phyloP scores from a whole-genome alignment of 1,140 invertebrate genomes.

The Centruroides vittatus region DNA sequence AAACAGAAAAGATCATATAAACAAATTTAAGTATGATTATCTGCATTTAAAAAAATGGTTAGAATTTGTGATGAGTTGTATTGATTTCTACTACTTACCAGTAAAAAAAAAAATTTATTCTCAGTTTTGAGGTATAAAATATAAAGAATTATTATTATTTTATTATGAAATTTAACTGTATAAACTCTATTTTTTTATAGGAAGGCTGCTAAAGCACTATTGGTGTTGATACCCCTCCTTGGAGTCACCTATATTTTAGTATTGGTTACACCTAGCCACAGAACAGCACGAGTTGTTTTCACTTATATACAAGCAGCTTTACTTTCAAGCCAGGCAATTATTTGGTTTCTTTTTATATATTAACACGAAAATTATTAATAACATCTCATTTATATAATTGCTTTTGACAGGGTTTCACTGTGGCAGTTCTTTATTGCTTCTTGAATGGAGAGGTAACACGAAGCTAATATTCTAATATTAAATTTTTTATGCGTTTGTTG shows the following conservation, averaged over 20 bases:
- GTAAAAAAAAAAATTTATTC: no score
- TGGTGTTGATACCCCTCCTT: constrained; percentile 71
- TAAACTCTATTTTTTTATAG: constrained; percentile 23
- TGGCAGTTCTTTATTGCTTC: constrained; percentile 73
- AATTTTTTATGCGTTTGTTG: not conserved
- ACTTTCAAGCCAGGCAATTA: constrained; percentile 25
- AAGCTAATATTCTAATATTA: not conserved
- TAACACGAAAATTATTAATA: not conserved
- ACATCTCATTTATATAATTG: no score
- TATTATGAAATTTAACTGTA: no score
- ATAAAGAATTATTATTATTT: no score
- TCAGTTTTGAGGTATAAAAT: no score
- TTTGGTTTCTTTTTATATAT: not conserved
- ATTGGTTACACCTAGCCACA: constrained; percentile 45
- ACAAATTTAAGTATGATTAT: no score
- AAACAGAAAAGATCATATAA: no score
- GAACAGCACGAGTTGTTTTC: constrained; percentile 14
- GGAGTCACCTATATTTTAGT: constrained; percentile 77
- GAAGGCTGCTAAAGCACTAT: constrained; percentile 72
- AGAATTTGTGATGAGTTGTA: no score
- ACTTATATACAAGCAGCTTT: constrained; percentile 14
- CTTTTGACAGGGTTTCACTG: constrained; percentile 57
- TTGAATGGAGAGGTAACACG: constrained; percentile 64
- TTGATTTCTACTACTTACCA: no score
- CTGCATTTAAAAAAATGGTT: no score